These are phyloP conservation scores for Cuculus canorus DNA, from an alignment of 2,797 vertebrate species.

Conservation along the genomic window DNA sequence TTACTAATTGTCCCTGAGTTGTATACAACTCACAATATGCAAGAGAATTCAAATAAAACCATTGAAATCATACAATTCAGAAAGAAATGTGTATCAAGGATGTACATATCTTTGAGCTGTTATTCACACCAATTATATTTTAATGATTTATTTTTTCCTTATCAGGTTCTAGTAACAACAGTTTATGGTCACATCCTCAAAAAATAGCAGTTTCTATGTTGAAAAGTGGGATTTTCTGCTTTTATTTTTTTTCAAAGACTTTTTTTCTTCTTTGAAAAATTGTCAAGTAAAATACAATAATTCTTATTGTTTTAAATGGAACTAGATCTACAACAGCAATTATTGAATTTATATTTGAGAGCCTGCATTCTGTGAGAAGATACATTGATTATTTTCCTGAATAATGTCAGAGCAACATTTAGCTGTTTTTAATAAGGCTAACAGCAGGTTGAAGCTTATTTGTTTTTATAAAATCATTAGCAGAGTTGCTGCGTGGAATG, in stretches of 20 bases:
- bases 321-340: not conserved
- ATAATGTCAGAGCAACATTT: not conserved
- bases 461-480: not conserved
- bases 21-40: slow-evolving; percentile 35
- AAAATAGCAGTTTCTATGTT: not conserved
- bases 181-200: not conserved
- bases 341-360: not conserved
- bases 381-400: not conserved
- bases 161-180: not conserved
- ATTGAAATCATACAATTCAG: slow-evolving; percentile 10
- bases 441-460: not conserved
- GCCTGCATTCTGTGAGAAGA: not conserved
- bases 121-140: not conserved
- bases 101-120: slow-evolving; percentile 3
- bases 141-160: not conserved
- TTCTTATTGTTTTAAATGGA: not conserved
- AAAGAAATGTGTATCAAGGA: slow-evolving; percentile 30
- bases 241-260: not conserved
- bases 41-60: slow-evolving; percentile 55
- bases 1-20: slow-evolving; percentile 65
- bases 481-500: not conserved
- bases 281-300: not conserved
- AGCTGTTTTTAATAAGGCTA: not conserved
- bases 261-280: not conserved
- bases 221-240: not conserved